phyloP scores from a whole-genome alignment of 2,113 vertebrate species.

The Lanius collurio region DNA sequence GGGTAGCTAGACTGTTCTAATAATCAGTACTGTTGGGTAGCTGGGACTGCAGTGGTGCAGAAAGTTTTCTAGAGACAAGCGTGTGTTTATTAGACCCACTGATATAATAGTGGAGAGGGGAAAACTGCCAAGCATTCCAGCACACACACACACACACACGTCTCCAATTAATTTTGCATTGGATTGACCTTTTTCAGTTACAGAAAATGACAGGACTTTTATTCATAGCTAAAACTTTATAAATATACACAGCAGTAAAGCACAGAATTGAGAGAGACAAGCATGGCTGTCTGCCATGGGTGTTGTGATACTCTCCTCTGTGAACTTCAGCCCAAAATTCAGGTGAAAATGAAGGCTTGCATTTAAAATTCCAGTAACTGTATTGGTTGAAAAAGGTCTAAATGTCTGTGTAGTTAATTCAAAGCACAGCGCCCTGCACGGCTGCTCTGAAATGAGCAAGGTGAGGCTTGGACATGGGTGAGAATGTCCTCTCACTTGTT shows the following conservation, averaged over 20 bases:
- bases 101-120: neutral
- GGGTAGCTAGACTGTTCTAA: neutral
- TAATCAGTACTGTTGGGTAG: neutral
- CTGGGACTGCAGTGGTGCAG: neutral
- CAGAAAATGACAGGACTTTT: neutral
- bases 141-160: neutral
- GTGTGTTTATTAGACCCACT: neutral
- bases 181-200: neutral
- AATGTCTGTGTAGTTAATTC: neutral
- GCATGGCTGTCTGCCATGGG: neutral
- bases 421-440: neutral
- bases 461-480: neutral
- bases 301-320: neutral
- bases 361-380: neutral
- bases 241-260: neutral
- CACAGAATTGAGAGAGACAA: neutral
- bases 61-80: neutral
- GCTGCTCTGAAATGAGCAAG: neutral
- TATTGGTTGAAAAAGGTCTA: neutral
- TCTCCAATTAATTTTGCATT: conserved; percentile 31
- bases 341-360: neutral
- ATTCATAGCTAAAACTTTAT: neutral
- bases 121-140: neutral
- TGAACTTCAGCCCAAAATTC: neutral
- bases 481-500: neutral